Base-by-base conservation (phyloP, 2,797 vertebrate genomes). In the Aldrovandia affinis region DNA sequence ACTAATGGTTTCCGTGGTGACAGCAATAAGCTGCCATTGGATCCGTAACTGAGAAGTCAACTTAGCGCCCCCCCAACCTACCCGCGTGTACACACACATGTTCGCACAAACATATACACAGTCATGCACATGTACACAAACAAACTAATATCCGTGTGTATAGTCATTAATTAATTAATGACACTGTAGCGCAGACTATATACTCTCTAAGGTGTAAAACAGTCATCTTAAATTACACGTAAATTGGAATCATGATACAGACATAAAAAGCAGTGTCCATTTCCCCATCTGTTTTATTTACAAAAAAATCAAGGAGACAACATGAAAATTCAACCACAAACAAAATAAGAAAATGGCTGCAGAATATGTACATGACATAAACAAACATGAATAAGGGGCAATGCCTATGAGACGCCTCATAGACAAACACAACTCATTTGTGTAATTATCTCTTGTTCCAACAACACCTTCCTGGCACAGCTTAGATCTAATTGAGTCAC, bases 1-100 rank as follows among this genome's bases (percentile, higher is more conserved):
- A 97, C 96, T 94, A 95, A 96, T 96, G 94, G 97, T 97, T 97
- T 96, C 97, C 93, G 93, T 95, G 95, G 97, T 93, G 94, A 97
- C 89, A 89, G 93, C 90, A 93, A 95, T 94, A 94, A 95, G 92
- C 92, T 94, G 93, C 93, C 94, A 95, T 94, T 92, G 61, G 93
- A 93, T 93, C 93, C 93, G 94, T 88, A 91, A 95, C 90, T 91
- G 90, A 96, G 92, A 93, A 94, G 95, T 89, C 84, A 82, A 84
- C 89, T 89, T 85, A 87, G 57, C 83, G 75, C 84, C 70, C 80
- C 73, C 63, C 55, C 61, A 39, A 39, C 8, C 44, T 30, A 52
- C 30, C 10, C 33, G 22, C 30, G 59, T 52, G 30, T n/a, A 25
- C 65, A 50, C 79, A 75, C 78, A 44, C 73, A 77, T 39, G 42